Conservation (phyloP, 2,888 invertebrate genomes). For the Argyresthia albistria region DNA sequence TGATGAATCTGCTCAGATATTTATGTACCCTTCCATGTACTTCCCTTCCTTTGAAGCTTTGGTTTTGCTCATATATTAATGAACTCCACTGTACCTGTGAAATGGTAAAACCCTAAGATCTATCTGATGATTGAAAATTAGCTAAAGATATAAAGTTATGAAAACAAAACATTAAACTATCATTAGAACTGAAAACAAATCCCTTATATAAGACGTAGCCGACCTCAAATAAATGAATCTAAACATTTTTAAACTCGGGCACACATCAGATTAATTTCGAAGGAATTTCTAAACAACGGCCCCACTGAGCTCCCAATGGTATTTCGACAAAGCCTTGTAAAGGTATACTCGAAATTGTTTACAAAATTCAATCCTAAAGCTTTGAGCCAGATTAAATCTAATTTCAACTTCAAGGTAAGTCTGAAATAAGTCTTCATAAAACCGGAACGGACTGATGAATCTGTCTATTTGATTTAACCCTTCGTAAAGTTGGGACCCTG, state of each 20-base stretch:
- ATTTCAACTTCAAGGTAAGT: slow-evolving; percentile 72
- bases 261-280: slow-evolving; percentile 62
- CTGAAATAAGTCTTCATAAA: slow-evolving; percentile 73
- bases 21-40: too few species aligned
- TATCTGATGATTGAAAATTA: too few species aligned
- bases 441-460: slow-evolving; percentile 45
- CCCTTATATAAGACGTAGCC: too few species aligned
- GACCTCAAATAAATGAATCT: background rate
- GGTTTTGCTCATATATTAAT: too few species aligned
- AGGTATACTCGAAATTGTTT: slow-evolving; percentile 69
- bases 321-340: slow-evolving; percentile 69
- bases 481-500: slow-evolving; percentile 52
- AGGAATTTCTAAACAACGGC: slow-evolving; percentile 65
- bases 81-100: background rate
- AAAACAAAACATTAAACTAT: too few species aligned
- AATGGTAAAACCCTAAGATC: too few species aligned
- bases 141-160: background rate
- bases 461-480: slow-evolving; percentile 67
- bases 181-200: too few species aligned
- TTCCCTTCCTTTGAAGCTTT: too few species aligned
- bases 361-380: slow-evolving; percentile 72
- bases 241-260: slow-evolving; percentile 30
- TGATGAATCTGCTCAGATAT: too few species aligned
- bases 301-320: slow-evolving; percentile 61
- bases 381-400: slow-evolving; percentile 71